Conservation (phyloP, 2,797 vertebrate genomes). For the Gallinago nigripennis region DNA sequence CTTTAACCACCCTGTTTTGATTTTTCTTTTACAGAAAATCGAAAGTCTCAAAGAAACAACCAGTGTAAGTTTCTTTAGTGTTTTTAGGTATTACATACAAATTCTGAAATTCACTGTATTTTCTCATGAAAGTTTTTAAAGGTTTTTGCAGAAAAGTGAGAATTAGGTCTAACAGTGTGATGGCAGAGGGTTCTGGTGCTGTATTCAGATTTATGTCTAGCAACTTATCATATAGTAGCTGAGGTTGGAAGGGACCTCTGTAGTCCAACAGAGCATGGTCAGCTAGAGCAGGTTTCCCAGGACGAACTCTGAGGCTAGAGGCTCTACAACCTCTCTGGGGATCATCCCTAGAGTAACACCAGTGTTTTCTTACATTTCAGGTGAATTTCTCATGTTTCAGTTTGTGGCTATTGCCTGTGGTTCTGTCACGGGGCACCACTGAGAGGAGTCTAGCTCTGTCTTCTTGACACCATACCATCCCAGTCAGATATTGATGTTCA, state of each 20-base stretch:
- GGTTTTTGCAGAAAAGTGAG: neutral
- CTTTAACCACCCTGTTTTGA: neutral
- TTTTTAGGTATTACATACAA: neutral
- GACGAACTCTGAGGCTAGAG: neutral
- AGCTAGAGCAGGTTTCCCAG: neutral
- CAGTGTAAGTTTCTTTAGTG: conserved; percentile 88
- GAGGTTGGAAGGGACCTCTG: neutral
- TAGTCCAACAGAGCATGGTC: neutral
- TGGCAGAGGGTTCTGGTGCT: neutral
- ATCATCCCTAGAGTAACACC: neutral
- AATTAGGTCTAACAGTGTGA: neutral
- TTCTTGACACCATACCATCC: neutral
- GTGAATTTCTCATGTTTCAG: neutral
- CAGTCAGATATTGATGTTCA: neutral
- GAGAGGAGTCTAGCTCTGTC: neutral
- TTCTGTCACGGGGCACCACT: neutral
- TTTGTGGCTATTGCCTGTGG: neutral
- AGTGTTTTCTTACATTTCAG: neutral
- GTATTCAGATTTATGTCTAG: neutral
- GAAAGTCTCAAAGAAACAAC: conserved; percentile 97
- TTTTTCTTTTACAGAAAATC: conserved; percentile 87
- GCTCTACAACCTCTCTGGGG: neutral
- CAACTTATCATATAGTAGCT: neutral
- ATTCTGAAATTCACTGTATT: neutral
- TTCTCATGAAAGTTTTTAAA: neutral